A percentile compares a stretch with the other conserved stretches of the same genome.
Conservation (phyloP, 2,113 vertebrate species). For the Anseranas semipalmata region DNA sequence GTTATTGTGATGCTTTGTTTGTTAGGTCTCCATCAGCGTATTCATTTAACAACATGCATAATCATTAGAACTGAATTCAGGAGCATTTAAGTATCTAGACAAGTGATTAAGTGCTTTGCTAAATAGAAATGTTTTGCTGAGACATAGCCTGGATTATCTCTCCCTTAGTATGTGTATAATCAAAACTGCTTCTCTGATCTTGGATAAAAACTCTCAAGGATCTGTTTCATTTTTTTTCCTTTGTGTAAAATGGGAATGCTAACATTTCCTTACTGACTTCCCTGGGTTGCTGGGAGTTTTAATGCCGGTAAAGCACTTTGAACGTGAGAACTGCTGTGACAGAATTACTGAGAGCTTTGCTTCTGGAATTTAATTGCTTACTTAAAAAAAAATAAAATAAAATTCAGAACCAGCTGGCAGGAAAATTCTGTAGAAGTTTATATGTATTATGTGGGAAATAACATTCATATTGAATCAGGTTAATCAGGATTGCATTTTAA, state of each 20-base stretch:
- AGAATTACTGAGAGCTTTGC: slow-evolving; percentile 6
- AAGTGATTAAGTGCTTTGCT: slow-evolving; percentile 49
- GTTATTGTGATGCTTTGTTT: background rate
- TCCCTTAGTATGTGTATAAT: slow-evolving; percentile 22
- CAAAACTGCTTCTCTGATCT: slow-evolving; percentile 41
- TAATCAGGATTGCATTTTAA: background rate
- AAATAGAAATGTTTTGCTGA: slow-evolving; percentile 38
- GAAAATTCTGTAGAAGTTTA: slow-evolving; percentile 11
- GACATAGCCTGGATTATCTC: background rate
- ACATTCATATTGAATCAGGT: background rate
- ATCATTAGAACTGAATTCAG: background rate
- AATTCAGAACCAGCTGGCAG: slow-evolving; percentile 8
- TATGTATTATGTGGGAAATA: background rate
- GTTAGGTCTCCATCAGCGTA: background rate
- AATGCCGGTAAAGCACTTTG: slow-evolving; percentile 19
- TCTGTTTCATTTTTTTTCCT: slow-evolving; percentile 17
- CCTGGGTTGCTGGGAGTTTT: slow-evolving; percentile 13
- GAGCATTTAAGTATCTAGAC: slow-evolving; percentile 7
- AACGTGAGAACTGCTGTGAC: slow-evolving; percentile 31
- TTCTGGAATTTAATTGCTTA: slow-evolving; percentile 44
- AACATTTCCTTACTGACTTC: slow-evolving; percentile 30
- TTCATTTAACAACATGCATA: background rate
- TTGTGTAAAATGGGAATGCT: slow-evolving; percentile 34
- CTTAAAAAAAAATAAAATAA: background rate
- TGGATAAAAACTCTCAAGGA: slow-evolving; percentile 12